Base-by-base conservation (phyloP, 2,888 invertebrate species). In the Cantharis lateralis region DNA sequence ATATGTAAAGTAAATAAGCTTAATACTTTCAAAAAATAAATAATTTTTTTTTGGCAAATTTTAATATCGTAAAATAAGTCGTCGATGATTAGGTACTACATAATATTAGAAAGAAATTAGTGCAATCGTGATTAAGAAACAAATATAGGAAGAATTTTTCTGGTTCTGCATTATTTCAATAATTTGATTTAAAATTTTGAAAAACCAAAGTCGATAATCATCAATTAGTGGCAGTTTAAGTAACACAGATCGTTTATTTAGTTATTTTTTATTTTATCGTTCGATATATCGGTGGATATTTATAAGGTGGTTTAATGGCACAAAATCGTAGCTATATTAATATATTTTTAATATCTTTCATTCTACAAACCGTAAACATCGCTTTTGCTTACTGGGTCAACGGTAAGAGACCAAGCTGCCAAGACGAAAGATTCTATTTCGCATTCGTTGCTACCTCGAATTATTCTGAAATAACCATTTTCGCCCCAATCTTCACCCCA, bases 401-500 rank as follows among this genome's bases (percentile, higher is more conserved):
- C 87, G 80, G 91, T 90, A 83, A 91, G 90, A 71, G 93, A 93
- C 93, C 95, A 94, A 10, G 93, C 93, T 10, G 93, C 95, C 69
- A 98, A 89, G 4, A 98, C 95, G 87, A 95, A 97, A 1, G 93
- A 93, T 86, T 98, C 98, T 85, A 98, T 97, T 81, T 94, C 94
- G 84, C 96, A 95, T 86, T 98, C 97, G 89, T 97, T 95, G 72
- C 86, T 88, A 63, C 98, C 98, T 75, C 95, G 93, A 5, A 91
- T 88, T 83, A 98, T 98, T 77, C 94, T 92, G 92, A 98, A 98
- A 86, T 93, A 95, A 0, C 98, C 98, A 79, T 93, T 90, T 86
- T 98, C 97, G 10, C 98, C 98, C 98, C 98, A 98, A 81, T 92
- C 89, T 0, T 88, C 84, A 10, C 98, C 98, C 98, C 98, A 98